Base-by-base conservation (phyloP, 2,888 invertebrate species). In the Hyposoter didymator region DNA sequence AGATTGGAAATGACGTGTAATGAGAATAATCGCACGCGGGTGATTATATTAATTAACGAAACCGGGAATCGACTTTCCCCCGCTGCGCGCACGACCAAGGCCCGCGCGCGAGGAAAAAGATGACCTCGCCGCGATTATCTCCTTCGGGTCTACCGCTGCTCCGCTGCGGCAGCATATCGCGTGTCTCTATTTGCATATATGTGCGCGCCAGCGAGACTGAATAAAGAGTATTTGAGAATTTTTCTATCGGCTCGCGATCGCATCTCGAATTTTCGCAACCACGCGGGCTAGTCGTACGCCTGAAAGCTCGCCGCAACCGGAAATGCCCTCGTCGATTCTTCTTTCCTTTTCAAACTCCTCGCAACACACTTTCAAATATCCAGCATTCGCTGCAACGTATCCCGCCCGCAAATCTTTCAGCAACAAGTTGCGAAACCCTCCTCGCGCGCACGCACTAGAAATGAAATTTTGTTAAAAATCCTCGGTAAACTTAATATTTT, bases 11-110 rank as follows among this genome's bases (percentile, higher is more conserved):
- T 28, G 28, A 28, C 52, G 52, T 19, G 10, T 55, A 22, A 69
- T 49, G 78, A 78, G 67, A 74, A 52, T 43, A 73, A n/a, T 52
- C 64, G 32, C 39, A 45, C 62, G 74, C 76, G 75, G 45, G 66
- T 17, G 59, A 39, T 39, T 78, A 86, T 83, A 86, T 88, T 86
- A 88, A 87, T 88, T 87, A 88, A 78, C 81, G 84, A 86, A 88
- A 87, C 80, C 66, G 82, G 79, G 87, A 87, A 87, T 89, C 87
- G 85, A 89, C 89, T 89, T 90, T 89, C 88, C 88, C 88, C 88
- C 66, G 62, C 66, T 81, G 39, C 8, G 8, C 10, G 39, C 39
- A 0, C 7, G 86, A 78, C 84, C 84, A 86, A 86, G 86, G 86
- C 86, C 76, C 47, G n/a, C 47, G 17, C 17, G 12, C 14, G 17